A percentile compares a stretch with the other conserved stretches of the same genome.
Evolutionary conservation across 2,888 invertebrate species (phyloP).

Genomic region (Acheta domesticus): DNA sequence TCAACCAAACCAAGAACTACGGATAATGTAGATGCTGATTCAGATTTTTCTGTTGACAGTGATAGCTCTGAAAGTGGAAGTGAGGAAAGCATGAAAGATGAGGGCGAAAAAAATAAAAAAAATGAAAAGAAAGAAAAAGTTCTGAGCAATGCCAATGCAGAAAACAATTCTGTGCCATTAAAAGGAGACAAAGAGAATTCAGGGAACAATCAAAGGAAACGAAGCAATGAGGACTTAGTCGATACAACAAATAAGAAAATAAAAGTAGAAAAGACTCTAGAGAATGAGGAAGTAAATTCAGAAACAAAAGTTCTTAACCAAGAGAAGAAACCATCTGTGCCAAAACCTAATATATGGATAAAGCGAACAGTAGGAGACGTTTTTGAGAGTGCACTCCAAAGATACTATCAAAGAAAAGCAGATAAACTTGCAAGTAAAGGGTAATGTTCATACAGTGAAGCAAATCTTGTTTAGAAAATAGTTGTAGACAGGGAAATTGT

Average conservation of each 20-base stretch:
- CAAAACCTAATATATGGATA: slow-evolving; percentile 72
- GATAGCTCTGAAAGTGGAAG: slow-evolving; percentile 28
- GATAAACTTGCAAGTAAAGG: slow-evolving; percentile 44
- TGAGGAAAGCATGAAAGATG: slow-evolving; percentile 23
- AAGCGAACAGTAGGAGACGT: slow-evolving; percentile 77
- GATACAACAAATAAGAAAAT: neutral
- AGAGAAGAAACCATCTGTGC: slow-evolving; percentile 43
- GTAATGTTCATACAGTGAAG: neutral
- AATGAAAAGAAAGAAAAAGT: neutral
- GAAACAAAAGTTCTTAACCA: slow-evolving; percentile 19
- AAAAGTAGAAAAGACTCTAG: neutral
- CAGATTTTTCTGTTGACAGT: slow-evolving; percentile 25
- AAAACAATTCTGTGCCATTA: neutral
- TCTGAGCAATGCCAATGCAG: neutral
- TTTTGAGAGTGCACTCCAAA: slow-evolving; percentile 70
- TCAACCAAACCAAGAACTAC: neutral
- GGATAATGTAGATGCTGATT: slow-evolving; percentile 32
- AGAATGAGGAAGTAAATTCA: neutral
- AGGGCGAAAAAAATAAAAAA: slow-evolving; percentile 12
- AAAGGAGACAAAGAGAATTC: neutral
- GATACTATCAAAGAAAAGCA: slow-evolving; percentile 72
- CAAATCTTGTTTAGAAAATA: too few relatives aligned
- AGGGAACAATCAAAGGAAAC: neutral
- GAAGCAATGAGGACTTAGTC: neutral
- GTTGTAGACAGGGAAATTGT: too few relatives aligned